Evolutionary conservation across 2,113 vertebrate species (phyloP), one percentile per base, ranked within the genome.

Genomic region (Canis aureus): DNA sequence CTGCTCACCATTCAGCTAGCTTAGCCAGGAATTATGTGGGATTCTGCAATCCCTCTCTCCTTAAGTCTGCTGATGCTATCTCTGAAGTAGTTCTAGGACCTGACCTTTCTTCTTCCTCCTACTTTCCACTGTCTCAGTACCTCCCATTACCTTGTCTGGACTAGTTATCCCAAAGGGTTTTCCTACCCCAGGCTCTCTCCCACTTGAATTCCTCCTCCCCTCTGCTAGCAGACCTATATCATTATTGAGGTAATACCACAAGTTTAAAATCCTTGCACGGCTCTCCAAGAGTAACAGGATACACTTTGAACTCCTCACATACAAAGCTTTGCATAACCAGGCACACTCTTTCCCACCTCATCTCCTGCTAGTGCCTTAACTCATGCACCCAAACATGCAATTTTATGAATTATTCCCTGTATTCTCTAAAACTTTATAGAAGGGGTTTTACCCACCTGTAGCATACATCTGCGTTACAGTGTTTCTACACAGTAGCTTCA

Each of bases 101-200:
- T n/a, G 38, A 84, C 89, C 84, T 73, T 60, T 79, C 53, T 62
- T 74, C 38, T 83, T 25, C 53, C 27, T 89, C 55, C 23, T 0
- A 11, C 60, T 69, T 57, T 62, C 92, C 73, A 64, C 53, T 76
- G n/a, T 69, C 78, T 89, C 23, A 64, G 85, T 35, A 29, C 60
- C 35, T 85, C n/a, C 29, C 5, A 60, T 67, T 83, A 59, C 93
- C 57, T 79, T 78, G 35, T 71, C 87, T 96, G 86, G 92, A 89
- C 49, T 43, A 59, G 85, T 93, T 89, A 89, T 17, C 84, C 64
- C 76, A 83, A 76, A 62, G 51, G 49, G 60, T 32, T 94, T 91
- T 78, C 66, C 95, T 27, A 55, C 49, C 35, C 84, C 59, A 1
- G 3, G 64, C 35, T 85, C 95, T 86, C 85, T 95, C 91, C 88